Evolutionary conservation across 2,113 vertebrate genomes (phyloP), one percentile per base, ranked within the genome.

Genomic region (Morone chrysops): DNA sequence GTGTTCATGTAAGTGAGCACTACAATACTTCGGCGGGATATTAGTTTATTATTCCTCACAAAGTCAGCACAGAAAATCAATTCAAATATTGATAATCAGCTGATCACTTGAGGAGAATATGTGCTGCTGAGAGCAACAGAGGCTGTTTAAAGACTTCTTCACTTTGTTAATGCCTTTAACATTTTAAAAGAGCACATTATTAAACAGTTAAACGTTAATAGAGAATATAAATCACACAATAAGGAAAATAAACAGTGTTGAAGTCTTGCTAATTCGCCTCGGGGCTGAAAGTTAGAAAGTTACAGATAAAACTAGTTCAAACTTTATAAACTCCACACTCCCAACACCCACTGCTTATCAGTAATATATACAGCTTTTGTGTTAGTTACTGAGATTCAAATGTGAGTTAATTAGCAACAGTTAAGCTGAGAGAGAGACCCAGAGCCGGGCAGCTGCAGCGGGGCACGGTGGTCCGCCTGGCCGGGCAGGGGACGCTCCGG

Each of bases 401-500:
- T 3, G 48, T 57, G 22, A 61, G 31, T 45, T 10, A 7, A 13
- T 48, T 38, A 81, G 36, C 63, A 3, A 2, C n/a, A 41, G 43
- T 20, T 53, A 38, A 13, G n/a, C 0, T 3, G 11, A 47, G 31
- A 31, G 31, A 1, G 0, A 36, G 10, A 56, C 0, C 77, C 65
- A 0, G 65, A 65, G 67, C 60, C 36, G 1, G 12, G 70, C 11
- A 31, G 78, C 80, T 69, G 45, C 80, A 36, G 41, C 81, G 75
- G 79, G 54, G 25, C 76, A 45, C 0, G 50, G 80, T 7, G 81
- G 53, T 89, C 80, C 85, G 40, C 40, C 63, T 41, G 77, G 84
- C 71, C 85, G 87, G 61, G 0, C 25, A n/a, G 40, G 43, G 61
- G 25, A 62, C 18, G 31, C 76, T 57, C 71, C 9, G 16, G 14